These are phyloP conservation scores for Agapornis roseicollis DNA, from an alignment of 2,113 vertebrate species.

Conservation along the genomic window DNA sequence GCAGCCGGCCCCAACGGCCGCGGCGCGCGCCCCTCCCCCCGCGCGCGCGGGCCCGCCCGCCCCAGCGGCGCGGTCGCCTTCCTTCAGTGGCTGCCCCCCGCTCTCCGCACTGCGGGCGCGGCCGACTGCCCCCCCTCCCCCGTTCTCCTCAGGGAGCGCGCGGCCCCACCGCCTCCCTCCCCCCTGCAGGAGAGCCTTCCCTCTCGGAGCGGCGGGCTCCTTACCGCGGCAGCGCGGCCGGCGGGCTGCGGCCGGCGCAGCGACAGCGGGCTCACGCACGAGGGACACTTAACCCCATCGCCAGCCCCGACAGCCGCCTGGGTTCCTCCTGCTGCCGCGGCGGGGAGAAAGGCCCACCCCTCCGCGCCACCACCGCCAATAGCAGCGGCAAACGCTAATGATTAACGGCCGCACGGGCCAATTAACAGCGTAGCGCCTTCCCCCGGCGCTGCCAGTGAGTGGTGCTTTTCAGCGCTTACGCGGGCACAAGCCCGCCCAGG, in stretches of 20 bases:
- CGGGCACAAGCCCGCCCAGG: background rate
- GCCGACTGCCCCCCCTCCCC: background rate
- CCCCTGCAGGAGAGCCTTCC: background rate
- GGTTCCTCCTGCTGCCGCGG: constrained; percentile 61
- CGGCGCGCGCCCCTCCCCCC: background rate
- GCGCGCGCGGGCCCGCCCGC: background rate
- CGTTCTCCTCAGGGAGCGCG: background rate
- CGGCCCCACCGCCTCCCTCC: background rate
- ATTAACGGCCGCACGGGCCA: fast-evolving
- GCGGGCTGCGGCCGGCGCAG: constrained; percentile 3
- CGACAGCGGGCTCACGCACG: constrained; percentile 19
- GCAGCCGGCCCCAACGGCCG: background rate
- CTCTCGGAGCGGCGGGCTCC: background rate
- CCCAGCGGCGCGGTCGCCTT: background rate
- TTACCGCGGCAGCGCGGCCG: constrained; percentile 18
- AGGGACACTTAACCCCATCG: constrained; percentile 29
- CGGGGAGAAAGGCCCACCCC: background rate
- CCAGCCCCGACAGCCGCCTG: constrained; percentile 38
- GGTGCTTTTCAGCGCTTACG: background rate
- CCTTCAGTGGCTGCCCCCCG: background rate
- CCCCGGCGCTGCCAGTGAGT: background rate
- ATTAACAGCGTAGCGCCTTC: fast-evolving
- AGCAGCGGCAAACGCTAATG: background rate
- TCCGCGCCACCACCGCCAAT: background rate
- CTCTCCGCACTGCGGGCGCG: background rate